Base-by-base conservation (phyloP, 2,888 invertebrate genomes). In the Drosophila bunnanda region DNA sequence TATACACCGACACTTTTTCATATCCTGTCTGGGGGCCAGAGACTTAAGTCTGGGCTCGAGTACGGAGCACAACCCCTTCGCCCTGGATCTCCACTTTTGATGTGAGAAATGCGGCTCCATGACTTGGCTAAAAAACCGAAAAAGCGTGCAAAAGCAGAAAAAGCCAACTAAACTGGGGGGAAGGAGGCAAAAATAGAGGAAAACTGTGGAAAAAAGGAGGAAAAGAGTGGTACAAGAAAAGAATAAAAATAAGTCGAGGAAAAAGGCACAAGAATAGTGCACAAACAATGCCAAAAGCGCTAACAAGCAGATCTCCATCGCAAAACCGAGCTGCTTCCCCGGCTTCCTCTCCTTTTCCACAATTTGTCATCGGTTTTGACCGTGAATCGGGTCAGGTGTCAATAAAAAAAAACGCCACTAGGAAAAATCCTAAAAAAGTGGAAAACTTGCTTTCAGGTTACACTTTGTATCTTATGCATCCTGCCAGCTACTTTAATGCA, bases 1-100 rank as follows among this genome's bases (percentile, higher is more conserved):
- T 82, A 85, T 88, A 86, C 80, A 88, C 82, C 82, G 86, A 82
- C 82, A 82, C 82, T 83, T 83, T 83, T 88, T 86, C 88, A 87
- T 84, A 84, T 84, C 89, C 83, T 84, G 87, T 89, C 89, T 80
- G 82, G 73, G 66, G 82, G 78, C 69, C 25, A 25, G 2, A 25
- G 25, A 25, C 25, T 54, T 22, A 38, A 69, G 66, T 54, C 69
- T 46, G 32, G 50, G 50, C 50, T 15, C 22, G 68, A 44, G 75
- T 67, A 55, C 50, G 76, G 79, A 78, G 69, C 7, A 17, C 10
- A 25, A 22, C 60, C 79, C 79, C 71, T 46, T 46, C 53, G 32
- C 60, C 28, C 59, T 55, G 52, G 6, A 25, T 15, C 50, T 15
- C 39, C 60, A 25, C 50, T 34, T 43, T 38, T 38, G 22, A 68